These are phyloP conservation scores for Semaprochilodus insignis DNA, from an alignment of 2,797 vertebrate genomes.

Conservation along the genomic window DNA sequence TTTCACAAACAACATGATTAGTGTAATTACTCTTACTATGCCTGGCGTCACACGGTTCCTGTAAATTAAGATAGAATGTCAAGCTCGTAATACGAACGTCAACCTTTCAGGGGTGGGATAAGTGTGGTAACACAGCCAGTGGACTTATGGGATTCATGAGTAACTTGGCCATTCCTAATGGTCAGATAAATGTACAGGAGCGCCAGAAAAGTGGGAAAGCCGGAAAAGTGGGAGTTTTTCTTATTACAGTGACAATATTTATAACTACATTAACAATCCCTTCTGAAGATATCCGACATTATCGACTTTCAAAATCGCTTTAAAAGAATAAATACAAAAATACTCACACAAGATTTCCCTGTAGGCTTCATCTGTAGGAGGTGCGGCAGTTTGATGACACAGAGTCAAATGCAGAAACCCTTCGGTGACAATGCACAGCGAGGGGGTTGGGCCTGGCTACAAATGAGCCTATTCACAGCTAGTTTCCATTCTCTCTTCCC, in stretches of 20 bases:
- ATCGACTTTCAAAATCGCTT: background rate
- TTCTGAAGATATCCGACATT: background rate
- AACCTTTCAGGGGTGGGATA: background rate
- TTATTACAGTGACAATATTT: background rate
- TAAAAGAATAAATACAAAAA: background rate
- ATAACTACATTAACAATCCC: background rate
- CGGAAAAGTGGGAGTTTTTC: background rate
- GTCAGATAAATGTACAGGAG: background rate
- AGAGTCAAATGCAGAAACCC: slow-evolving; percentile 51
- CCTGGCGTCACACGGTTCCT: background rate
- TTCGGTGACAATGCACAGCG: slow-evolving; percentile 72
- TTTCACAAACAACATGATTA: slow-evolving; percentile 15
- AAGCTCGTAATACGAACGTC: background rate
- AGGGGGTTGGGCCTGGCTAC: slow-evolving; percentile 64
- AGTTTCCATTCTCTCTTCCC: slow-evolving; percentile 44
- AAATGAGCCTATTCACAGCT: slow-evolving; percentile 72
- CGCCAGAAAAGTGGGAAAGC: background rate
- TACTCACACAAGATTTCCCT: slow-evolving; percentile 56
- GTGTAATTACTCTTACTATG: background rate
- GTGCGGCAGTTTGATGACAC: slow-evolving; percentile 63
- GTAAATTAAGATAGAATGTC: background rate
- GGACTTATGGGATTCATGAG: background rate
- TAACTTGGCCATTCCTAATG: background rate
- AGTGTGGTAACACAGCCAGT: background rate
- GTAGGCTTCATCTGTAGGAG: slow-evolving; percentile 44